Evolutionary conservation across 2,888 invertebrate genomes (phyloP), one percentile per base, ranked within the genome.

Genomic region (Odontocerum albicorne): DNA sequence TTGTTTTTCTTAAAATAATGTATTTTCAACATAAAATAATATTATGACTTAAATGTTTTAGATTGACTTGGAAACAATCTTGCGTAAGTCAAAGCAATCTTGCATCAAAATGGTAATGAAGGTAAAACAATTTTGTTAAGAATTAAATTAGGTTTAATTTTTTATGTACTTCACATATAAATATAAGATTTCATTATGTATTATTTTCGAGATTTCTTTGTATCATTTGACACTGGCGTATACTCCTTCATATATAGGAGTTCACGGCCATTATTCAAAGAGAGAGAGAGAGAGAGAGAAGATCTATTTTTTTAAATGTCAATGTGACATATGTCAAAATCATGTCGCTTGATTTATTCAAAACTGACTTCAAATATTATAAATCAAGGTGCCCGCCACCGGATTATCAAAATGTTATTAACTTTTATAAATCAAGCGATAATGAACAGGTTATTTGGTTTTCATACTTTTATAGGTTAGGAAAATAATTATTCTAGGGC

Each of bases 281-380:
- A n/a, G n/a, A n/a, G n/a, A n/a, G n/a, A n/a, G n/a, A n/a, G n/a
- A n/a, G n/a, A n/a, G n/a, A n/a, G n/a, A n/a, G n/a, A n/a, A n/a
- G n/a, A n/a, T n/a, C n/a, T n/a, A n/a, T 10, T 27, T 10, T 35
- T 6, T 4, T 12, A 38, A 16, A 13, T 38, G 17, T 15, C 38
- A 6, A 16, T 21, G 16, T 13, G 3, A 39, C 8, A 1, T 36
- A 10, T 20, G 16, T 35, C 6, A 35, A 38, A 17, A 39, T 31
- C 3, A 52, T 52, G 55, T 39, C 54, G 13, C 17, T 13, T n/a
- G 61, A 61, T 52, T 19, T 79, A 79, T 91, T 92, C 68, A 87
- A 83, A 73, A 79, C 82, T 61, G 72, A 70, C 60, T 93, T 92
- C 69, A 92, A 92, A 69, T 87, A 87, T 72, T 93, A 87, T 64